phyloP scores from a whole-genome alignment of 2,113 vertebrate genomes.

The Nibea albiflora region DNA sequence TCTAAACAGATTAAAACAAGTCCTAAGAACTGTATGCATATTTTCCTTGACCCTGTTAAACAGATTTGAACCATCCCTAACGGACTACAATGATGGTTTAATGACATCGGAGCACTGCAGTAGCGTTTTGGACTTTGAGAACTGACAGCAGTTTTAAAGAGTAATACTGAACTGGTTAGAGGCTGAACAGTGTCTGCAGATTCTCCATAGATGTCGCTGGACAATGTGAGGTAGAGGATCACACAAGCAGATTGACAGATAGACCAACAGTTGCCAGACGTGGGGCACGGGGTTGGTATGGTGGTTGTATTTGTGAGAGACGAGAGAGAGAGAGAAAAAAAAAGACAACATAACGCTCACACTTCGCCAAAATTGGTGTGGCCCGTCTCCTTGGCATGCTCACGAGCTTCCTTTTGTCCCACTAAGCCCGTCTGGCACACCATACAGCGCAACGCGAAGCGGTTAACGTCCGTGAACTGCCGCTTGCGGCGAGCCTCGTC shows the following conservation, averaged over 20 bases:
- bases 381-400: conserved; percentile 96
- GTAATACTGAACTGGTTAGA: conserved; percentile 65
- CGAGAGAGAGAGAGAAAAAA: not conserved
- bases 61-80: conserved; percentile 12
- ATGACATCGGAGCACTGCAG: conserved; percentile 46
- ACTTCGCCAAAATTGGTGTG: conserved; percentile 98
- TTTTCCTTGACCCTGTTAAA: conserved; percentile 34
- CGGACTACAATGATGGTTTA: conserved; percentile 35
- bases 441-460: conserved; percentile 94
- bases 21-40: conserved; percentile 54
- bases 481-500: conserved; percentile 94
- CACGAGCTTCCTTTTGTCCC: conserved; percentile 94
- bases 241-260: conserved; percentile 71
- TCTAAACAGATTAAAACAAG: conserved; percentile 38
- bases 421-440: conserved; percentile 96
- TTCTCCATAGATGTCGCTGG: conserved; percentile 59
- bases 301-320: conserved; percentile 52
- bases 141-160: conserved; percentile 51
- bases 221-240: conserved; percentile 91
- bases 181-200: conserved; percentile 56
- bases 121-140: conserved; percentile 53
- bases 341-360: conserved; percentile 76
- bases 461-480: conserved; percentile 96
- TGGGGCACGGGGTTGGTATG: conserved; percentile 45
- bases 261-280: conserved; percentile 58